Conservation (phyloP, 2,113 vertebrate species). For the Ctenodactylus gundi region DNA sequence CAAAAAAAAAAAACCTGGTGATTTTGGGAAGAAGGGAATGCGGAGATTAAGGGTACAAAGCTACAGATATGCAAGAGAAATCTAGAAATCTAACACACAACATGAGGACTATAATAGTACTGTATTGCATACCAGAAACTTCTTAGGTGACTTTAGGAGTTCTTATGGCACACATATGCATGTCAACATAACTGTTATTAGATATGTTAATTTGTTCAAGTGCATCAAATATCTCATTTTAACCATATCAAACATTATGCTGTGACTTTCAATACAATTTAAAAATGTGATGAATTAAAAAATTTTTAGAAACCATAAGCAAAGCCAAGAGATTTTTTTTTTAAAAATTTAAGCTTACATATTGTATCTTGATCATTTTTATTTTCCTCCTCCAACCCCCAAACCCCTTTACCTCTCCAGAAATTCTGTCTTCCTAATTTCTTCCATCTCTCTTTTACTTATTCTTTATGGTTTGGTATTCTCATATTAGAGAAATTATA, state of each 20-base stretch:
- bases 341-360: no score
- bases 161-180: background rate
- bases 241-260: background rate
- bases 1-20: background rate
- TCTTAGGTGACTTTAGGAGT: background rate
- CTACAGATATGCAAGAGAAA: background rate
- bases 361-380: no score
- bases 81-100: background rate
- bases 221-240: background rate
- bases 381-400: no score
- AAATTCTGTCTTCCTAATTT: no score
- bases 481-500: no score
- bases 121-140: background rate
- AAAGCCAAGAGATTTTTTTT: slow-evolving; percentile 22
- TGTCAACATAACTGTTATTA: background rate
- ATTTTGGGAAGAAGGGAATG: background rate
- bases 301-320: slow-evolving; percentile 45
- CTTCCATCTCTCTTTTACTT: no score
- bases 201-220: background rate
- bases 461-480: no score
- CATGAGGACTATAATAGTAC: background rate
- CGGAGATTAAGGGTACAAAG: background rate
- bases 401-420: no score
- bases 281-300: background rate
- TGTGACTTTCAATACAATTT: background rate